phyloP scores from a whole-genome alignment of 1,140 invertebrate genomes.

The Schlechtendalia chinensis region DNA sequence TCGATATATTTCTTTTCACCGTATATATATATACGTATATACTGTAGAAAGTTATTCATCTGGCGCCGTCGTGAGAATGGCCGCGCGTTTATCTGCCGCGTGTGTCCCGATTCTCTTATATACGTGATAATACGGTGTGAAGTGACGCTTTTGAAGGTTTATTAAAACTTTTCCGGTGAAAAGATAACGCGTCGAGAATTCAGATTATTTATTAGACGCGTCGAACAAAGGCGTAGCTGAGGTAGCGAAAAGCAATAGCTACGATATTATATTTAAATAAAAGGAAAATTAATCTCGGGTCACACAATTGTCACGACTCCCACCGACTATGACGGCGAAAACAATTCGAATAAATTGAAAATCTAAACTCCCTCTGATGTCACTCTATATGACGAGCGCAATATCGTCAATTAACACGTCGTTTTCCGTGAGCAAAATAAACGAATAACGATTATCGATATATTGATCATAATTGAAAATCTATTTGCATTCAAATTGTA shows the following conservation, averaged over 20 bases:
- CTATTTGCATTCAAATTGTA: no score
- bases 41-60: slow-evolving; percentile 28
- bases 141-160: slow-evolving; percentile 20
- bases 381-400: no score
- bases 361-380: not conserved
- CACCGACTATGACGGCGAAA: not conserved
- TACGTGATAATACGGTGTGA: not conserved
- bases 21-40: not conserved
- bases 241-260: not conserved
- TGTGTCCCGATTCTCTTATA: not conserved
- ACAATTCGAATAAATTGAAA: not conserved
- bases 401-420: no score
- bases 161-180: slow-evolving; percentile 36
- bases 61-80: not conserved
- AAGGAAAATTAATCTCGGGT: slow-evolving; percentile 1
- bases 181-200: slow-evolving; percentile 11
- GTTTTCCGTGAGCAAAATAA: no score
- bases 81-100: not conserved
- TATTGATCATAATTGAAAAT: not conserved
- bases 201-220: slow-evolving; percentile 2
- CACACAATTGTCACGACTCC: not conserved
- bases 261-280: slow-evolving; percentile 18
- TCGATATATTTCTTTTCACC: slow-evolving; percentile 18
- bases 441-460: no score
- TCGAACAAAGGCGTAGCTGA: not conserved